These are phyloP conservation scores for Channa argus DNA, from an alignment of 2,113 vertebrate genomes.

Conservation along the genomic window DNA sequence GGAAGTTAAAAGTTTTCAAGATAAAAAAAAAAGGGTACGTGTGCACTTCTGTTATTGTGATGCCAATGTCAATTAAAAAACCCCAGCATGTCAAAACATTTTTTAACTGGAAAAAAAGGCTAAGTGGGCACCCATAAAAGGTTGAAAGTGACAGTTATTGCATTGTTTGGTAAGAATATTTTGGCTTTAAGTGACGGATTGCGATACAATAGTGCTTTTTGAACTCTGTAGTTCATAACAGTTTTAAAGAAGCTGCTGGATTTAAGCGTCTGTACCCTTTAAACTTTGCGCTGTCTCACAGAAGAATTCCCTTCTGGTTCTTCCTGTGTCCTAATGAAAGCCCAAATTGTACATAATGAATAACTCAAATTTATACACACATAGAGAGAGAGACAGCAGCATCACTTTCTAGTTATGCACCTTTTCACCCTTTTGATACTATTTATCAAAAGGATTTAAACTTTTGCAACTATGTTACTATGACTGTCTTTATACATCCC, in stretches of 20 bases:
- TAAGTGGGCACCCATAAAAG: too few relatives aligned
- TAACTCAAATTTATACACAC: not conserved
- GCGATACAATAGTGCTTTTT: not conserved
- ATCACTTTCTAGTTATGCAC: not conserved
- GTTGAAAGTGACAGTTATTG: constrained; percentile 15
- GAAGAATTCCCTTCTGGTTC: constrained; percentile 64
- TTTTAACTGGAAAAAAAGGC: too few relatives aligned
- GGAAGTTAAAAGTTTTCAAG: constrained; percentile 3
- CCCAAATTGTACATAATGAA: not conserved
- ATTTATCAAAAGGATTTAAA: too few relatives aligned
- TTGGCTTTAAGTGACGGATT: not conserved
- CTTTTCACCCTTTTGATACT: too few relatives aligned
- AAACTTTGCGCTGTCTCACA: constrained; percentile 75
- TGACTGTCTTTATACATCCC: too few relatives aligned
- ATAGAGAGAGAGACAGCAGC: not conserved
- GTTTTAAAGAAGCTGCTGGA: not conserved
- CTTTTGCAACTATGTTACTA: too few relatives aligned
- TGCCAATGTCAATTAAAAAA: not conserved
- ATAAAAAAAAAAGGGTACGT: not conserved
- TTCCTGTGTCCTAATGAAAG: constrained; percentile 62
- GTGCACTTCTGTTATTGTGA: not conserved
- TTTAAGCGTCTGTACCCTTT: not conserved
- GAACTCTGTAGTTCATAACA: not conserved
- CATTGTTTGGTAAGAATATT: constrained; percentile 12
- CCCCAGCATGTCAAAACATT: too few relatives aligned